phyloP scores from a whole-genome alignment of 2,797 vertebrate species.

The Lerista edwardsae region DNA sequence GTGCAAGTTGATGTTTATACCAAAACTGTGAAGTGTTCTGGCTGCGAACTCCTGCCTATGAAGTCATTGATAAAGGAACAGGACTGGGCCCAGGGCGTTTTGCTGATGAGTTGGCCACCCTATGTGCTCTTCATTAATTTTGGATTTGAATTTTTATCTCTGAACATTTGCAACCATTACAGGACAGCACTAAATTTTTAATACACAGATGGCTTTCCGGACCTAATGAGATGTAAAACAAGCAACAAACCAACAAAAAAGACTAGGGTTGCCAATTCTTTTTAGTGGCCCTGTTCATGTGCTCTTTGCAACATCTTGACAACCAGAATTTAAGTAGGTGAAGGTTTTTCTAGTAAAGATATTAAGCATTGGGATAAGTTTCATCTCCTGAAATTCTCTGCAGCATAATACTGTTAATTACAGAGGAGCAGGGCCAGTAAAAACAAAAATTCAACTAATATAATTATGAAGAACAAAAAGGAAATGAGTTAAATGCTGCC shows the following conservation, averaged over 20 bases:
- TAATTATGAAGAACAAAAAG: neutral
- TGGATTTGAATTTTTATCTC: neutral
- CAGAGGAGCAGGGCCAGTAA: no score
- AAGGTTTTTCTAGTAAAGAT: neutral
- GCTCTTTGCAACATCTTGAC: neutral
- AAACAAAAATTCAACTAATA: no score
- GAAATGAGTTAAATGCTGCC: neutral
- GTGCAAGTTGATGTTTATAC: neutral
- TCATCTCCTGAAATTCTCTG: neutral
- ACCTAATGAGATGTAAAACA: constrained; percentile 1
- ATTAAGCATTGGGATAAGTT: neutral
- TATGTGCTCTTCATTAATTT: neutral
- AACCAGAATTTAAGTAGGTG: neutral
- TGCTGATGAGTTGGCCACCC: neutral
- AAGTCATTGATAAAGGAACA: neutral
- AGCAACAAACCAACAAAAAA: neutral
- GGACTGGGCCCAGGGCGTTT: neutral
- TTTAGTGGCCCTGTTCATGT: neutral
- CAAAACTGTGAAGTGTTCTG: neutral
- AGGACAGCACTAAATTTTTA: neutral
- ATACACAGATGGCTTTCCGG: neutral
- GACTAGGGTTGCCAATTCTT: neutral
- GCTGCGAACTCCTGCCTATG: neutral
- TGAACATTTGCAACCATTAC: neutral
- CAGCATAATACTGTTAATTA: no score